Conservation (phyloP, 2,888 invertebrate genomes). For the Microctonus hyperodae region DNA sequence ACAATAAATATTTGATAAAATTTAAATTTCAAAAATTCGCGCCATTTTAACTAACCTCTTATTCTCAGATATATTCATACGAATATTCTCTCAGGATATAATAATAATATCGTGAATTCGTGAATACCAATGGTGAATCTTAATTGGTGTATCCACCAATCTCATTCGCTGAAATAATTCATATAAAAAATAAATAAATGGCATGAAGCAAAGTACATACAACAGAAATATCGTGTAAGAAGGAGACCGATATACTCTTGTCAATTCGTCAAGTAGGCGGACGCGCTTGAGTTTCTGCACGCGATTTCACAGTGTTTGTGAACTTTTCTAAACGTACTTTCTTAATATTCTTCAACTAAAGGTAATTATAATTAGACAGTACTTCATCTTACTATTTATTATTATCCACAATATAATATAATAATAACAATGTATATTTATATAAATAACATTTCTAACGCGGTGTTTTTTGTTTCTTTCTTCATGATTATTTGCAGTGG, state of each 20-base stretch:
- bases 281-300: constrained; percentile 1
- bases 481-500: constrained; percentile 8
- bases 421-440: not conserved
- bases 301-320: not conserved
- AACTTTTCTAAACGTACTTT: not conserved
- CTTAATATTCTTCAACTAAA: not conserved
- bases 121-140: not conserved
- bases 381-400: not conserved
- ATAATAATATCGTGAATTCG: no score
- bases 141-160: not conserved
- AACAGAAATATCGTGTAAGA: not conserved
- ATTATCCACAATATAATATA: not conserved
- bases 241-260: not conserved
- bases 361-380: not conserved
- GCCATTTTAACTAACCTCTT: no score
- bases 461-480: not conserved
- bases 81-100: no score
- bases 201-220: not conserved
- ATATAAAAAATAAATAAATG: not conserved
- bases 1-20: no score
- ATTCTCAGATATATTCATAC: no score
- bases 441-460: not conserved
- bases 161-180: not conserved
- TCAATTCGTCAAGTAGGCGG: not conserved
- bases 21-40: no score